A percentile compares a stretch with the other conserved stretches of the same genome.
Evolutionary conservation across 2,888 invertebrate genomes (phyloP).

Genomic region (Argyresthia albistria): DNA sequence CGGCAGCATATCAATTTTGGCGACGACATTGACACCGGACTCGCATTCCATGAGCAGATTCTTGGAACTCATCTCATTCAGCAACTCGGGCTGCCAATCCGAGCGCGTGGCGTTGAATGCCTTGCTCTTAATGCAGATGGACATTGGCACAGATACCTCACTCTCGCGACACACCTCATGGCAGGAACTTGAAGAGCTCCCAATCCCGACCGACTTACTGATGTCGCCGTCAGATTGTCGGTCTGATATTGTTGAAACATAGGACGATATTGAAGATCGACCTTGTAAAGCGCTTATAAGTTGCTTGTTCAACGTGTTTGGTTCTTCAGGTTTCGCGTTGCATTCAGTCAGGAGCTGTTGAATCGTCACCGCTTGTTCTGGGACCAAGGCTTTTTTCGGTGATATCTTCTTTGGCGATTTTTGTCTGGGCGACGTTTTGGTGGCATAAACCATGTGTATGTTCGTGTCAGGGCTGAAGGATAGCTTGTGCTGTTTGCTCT

Average conservation of each 20-base stretch:
- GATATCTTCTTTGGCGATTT: neutral
- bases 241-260: neutral
- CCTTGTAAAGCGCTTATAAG: neutral
- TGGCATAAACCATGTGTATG: neutral
- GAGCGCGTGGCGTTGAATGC: neutral
- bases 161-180: neutral
- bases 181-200: neutral
- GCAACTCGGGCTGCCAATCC: slow-evolving; percentile 23
- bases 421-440: neutral
- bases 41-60: slow-evolving; percentile 18
- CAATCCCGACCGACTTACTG: neutral
- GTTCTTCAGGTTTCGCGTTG: neutral
- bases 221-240: neutral
- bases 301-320: neutral
- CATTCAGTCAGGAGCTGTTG: neutral
- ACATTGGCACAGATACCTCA: neutral
- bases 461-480: slow-evolving; percentile 21
- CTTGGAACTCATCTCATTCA: slow-evolving; percentile 13
- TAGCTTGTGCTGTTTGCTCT: slow-evolving; percentile 36
- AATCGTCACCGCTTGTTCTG: neutral
- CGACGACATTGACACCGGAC: slow-evolving; percentile 32
- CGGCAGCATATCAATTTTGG: slow-evolving; percentile 42
- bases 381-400: neutral
- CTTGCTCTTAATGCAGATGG: neutral
- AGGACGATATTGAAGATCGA: neutral